A percentile compares a stretch with the other conserved stretches of the same genome.
Conservation (phyloP, 1,140 invertebrate genomes). For the Manduca sexta region DNA sequence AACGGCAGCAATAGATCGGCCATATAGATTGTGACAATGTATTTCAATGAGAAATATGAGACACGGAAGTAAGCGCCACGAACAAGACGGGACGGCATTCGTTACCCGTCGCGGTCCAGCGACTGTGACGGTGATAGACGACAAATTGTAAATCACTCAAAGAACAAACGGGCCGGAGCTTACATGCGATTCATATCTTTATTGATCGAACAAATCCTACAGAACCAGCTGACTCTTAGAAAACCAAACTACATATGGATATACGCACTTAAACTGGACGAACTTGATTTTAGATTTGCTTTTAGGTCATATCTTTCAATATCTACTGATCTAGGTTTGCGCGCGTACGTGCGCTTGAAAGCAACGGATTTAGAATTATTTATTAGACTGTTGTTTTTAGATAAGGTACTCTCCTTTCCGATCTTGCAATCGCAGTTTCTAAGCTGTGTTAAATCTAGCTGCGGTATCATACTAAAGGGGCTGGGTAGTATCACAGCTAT, state of each 20-base stretch:
- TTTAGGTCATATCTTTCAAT: constrained; percentile 2
- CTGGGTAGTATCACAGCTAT: constrained; percentile 14
- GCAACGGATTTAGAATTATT: too few relatives aligned
- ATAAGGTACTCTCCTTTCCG: not conserved
- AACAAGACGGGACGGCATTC: constrained; percentile 29
- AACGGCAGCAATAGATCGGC: constrained; percentile 10
- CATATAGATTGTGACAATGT: constrained; percentile 19
- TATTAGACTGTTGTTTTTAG: too few relatives aligned
- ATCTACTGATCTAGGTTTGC: not conserved
- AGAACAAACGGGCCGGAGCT: constrained; percentile 28
- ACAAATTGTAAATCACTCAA: constrained; percentile 35
- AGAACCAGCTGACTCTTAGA: constrained; percentile 3
- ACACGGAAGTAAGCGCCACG: constrained; percentile 34
- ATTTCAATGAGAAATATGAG: constrained; percentile 37
- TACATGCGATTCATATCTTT: constrained; percentile 23
- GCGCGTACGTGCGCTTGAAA: not conserved
- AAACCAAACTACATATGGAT: too few relatives aligned
- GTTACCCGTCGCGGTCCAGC: constrained; percentile 33
- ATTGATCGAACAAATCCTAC: constrained; percentile 19
- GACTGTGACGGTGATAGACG: constrained; percentile 26
- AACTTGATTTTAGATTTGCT: constrained; percentile 1
- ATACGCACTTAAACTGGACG: not conserved
- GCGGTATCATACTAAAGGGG: constrained; percentile 23
- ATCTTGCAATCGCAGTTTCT: constrained; percentile 25
- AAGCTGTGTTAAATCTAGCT: constrained; percentile 22